phyloP scores from a whole-genome alignment of 2,888 invertebrate genomes.

The Cremastinae sp. region DNA sequence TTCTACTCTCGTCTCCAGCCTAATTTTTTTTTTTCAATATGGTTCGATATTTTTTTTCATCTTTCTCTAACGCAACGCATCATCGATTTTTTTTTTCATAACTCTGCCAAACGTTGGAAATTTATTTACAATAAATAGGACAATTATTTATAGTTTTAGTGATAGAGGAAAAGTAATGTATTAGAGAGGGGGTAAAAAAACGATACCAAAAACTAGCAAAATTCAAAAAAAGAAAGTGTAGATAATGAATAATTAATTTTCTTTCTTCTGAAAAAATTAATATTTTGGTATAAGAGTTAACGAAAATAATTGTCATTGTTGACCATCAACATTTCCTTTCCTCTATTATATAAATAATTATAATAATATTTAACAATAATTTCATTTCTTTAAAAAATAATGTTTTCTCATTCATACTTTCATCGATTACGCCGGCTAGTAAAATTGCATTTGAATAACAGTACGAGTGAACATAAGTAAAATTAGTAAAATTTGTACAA shows the following conservation, averaged over 20 bases:
- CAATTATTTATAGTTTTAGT: not conserved
- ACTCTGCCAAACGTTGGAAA: too few species aligned
- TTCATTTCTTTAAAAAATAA: conserved; percentile 9
- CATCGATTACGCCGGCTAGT: conserved; percentile 16
- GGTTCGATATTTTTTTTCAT: not conserved
- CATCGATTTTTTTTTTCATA: not conserved
- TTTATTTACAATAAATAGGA: too few species aligned
- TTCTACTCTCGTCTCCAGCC: conserved; percentile 5
- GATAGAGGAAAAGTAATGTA: conserved; percentile 53
- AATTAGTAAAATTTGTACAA: too few species aligned
- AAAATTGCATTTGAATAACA: not conserved
- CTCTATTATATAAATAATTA: conserved; percentile 42
- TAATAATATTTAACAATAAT: conserved; percentile 18
- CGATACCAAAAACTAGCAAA: not conserved
- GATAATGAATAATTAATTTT: not conserved
- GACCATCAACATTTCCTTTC: conserved; percentile 48
- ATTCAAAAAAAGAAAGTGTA: not conserved
- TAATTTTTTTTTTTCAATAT: not conserved
- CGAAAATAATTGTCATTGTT: conserved; percentile 1
- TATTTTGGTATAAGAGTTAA: too few species aligned
- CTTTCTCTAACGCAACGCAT: not conserved
- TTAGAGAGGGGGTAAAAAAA: not conserved
- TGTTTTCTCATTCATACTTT: conserved; percentile 28
- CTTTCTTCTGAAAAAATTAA: too few species aligned
- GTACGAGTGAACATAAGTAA: not conserved